These are phyloP conservation scores for Micrasema minimum DNA, from an alignment of 1,140 invertebrate species.

Conservation along the genomic window DNA sequence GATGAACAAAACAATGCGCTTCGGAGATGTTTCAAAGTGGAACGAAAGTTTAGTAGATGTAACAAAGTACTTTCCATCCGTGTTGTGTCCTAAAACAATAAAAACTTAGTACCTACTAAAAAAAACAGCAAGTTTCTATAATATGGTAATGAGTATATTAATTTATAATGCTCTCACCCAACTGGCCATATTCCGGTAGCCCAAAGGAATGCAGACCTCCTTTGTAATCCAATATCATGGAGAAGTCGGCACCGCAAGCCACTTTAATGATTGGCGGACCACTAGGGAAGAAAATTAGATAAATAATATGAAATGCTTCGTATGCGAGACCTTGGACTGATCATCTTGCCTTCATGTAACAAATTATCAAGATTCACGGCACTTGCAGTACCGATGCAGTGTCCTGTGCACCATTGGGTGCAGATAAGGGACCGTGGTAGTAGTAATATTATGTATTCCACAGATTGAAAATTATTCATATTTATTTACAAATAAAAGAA, in stretches of 20 bases:
- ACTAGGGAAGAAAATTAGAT: slow-evolving; percentile 53
- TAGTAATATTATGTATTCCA: too few relatives aligned
- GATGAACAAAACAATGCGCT: slow-evolving; percentile 86
- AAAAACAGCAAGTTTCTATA: too few relatives aligned
- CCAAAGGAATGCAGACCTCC: slow-evolving; percentile 92
- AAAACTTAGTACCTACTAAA: background rate
- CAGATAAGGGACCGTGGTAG: too few relatives aligned
- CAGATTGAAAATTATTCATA: too few relatives aligned
- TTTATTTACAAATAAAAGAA: too few relatives aligned
- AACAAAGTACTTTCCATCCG: slow-evolving; percentile 93
- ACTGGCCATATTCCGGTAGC: slow-evolving; percentile 90
- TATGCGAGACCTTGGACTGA: too few relatives aligned
- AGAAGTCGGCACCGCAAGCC: slow-evolving; percentile 92
- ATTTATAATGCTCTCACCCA: slow-evolving; percentile 67
- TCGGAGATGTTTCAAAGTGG: slow-evolving; percentile 85
- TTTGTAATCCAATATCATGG: slow-evolving; percentile 88
- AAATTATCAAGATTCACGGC: too few relatives aligned
- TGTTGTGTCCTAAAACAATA: slow-evolving; percentile 80
- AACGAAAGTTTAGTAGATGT: slow-evolving; percentile 88
- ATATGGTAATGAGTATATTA: background rate
- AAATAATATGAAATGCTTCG: too few relatives aligned
- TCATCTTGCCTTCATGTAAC: too few relatives aligned
- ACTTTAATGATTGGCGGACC: slow-evolving; percentile 86
- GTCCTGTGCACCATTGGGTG: too few relatives aligned
- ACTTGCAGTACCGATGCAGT: too few relatives aligned